Evolutionary conservation across 2,113 vertebrate species (phyloP).

Genomic region (Sprattus sprattus): DNA sequence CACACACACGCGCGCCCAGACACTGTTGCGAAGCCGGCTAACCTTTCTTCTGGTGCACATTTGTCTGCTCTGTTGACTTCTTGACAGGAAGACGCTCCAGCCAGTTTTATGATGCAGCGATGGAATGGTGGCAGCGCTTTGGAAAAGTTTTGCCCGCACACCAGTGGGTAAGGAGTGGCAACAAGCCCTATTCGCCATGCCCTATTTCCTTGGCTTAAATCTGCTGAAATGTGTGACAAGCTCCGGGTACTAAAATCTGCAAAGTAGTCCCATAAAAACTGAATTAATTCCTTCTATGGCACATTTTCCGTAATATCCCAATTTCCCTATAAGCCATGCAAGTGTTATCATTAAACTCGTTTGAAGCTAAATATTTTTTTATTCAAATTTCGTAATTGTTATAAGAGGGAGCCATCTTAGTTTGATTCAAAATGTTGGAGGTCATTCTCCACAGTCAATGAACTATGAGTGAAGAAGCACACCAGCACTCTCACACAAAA

Average conservation of each 20-base stretch:
- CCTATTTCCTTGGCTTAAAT: conserved; percentile 7
- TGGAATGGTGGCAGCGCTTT: neutral
- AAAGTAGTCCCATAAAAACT: neutral
- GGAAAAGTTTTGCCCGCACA: neutral
- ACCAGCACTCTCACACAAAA: neutral
- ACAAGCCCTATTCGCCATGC: neutral
- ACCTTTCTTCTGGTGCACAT: neutral
- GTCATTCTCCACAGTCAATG: neutral
- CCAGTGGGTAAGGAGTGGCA: neutral
- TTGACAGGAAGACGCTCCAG: neutral
- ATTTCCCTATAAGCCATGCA: neutral
- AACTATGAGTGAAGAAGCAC: neutral
- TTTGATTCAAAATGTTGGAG: neutral
- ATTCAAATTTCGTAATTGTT: neutral
- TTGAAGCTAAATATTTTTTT: neutral
- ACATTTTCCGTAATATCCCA: neutral
- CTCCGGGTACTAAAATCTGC: neutral
- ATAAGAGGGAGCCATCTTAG: neutral
- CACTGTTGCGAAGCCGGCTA: neutral
- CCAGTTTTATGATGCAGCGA: neutral
- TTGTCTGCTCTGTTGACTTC: conserved; percentile 14
- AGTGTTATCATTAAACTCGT: neutral
- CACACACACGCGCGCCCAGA: neutral
- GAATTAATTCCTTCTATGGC: neutral
- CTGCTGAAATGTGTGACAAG: neutral